Conservation (phyloP, 2,113 vertebrate genomes). For the Austrofundulus limnaeus region DNA sequence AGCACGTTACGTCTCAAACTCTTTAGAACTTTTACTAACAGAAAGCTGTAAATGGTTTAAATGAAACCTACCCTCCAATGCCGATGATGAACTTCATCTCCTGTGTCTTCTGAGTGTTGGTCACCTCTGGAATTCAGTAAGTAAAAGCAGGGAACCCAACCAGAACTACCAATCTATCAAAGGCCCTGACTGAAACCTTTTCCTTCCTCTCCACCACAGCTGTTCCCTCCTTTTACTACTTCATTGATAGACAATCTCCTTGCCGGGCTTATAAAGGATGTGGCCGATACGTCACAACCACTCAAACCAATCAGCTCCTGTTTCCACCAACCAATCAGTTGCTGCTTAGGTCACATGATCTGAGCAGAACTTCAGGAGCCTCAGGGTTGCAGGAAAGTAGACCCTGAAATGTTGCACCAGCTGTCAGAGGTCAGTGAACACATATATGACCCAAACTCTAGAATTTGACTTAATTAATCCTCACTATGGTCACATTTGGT, state of each 20-base stretch:
- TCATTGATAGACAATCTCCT: constrained; percentile 82
- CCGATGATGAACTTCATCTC: constrained; percentile 82
- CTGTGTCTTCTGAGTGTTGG: constrained; percentile 39
- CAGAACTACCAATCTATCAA: constrained; percentile 43
- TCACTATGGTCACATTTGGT: background rate
- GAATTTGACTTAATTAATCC: background rate
- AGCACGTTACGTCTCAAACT: background rate
- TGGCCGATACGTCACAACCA: constrained; percentile 46
- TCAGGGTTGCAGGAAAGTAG: constrained; percentile 48
- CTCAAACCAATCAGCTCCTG: constrained; percentile 33
- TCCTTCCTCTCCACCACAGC: constrained; percentile 45
- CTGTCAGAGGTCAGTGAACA: constrained; percentile 27
- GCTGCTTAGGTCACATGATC: constrained; percentile 14
- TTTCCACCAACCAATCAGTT: constrained; percentile 57
- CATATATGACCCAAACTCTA: constrained; percentile 4
- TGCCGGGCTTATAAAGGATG: constrained; percentile 63
- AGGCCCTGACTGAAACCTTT: constrained; percentile 46
- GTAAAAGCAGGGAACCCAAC: constrained; percentile 70
- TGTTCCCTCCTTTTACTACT: constrained; percentile 67
- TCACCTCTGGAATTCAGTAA: constrained; percentile 66
- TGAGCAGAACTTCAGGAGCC: background rate
- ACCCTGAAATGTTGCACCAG: constrained; percentile 64
- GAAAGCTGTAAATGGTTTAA: background rate
- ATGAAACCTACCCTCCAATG: constrained; percentile 79
- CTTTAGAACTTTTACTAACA: background rate